Base-by-base conservation (phyloP, 1,140 invertebrate genomes). In the Conopomorpha cramerella region DNA sequence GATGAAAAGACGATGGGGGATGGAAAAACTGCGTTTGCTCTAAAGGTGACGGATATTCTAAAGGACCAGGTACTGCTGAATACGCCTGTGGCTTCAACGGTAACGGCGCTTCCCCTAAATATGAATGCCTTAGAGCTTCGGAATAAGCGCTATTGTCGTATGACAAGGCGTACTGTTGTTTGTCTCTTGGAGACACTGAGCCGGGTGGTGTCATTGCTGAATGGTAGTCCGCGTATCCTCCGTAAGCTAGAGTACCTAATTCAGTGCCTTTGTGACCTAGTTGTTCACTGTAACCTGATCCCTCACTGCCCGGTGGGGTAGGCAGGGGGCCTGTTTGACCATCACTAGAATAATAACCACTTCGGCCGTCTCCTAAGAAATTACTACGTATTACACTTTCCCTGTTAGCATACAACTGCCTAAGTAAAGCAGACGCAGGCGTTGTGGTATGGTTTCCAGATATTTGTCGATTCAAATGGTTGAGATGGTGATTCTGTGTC, bases 161-260 rank as follows among this genome's bases (percentile, higher is more conserved):
- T 16, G 64, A 48, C 49, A 63, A 78, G 28, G 67, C 55, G 41
- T 83, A 84, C 47, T 85, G 85, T 59, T 88, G 86, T 61, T 92
- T 94, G 52, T 95, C 93, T 30, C 92, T 81, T 0, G 95, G 95
- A 6, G 94, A 96, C 0, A 96, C 93, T 1, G 93, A 96, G 0
- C 92, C 93, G 8, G 95, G 94, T 29, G 94, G 95, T 1, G 94
- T 96, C 90, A 96, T 96, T 10, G 93, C 92, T 16, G 92, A 92
- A 55, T 92, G 89, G 53, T 92, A 91, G 53, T 92, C 90, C 12
- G 89, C 83, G 49, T 92, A 92, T 14, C 82, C 82, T 12, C 84
- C 82, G 67, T 82, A 71, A 55, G 79, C 32, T 73, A 79, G 39
- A 13, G 67, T 59, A 29, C 64, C 51, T 43, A 72, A 67, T 39